Percentiles rank a stretch among this genome's conserved stretches.
phyloP scores from a whole-genome alignment of 2,888 invertebrate genomes.

The Synergus laeviventris region DNA sequence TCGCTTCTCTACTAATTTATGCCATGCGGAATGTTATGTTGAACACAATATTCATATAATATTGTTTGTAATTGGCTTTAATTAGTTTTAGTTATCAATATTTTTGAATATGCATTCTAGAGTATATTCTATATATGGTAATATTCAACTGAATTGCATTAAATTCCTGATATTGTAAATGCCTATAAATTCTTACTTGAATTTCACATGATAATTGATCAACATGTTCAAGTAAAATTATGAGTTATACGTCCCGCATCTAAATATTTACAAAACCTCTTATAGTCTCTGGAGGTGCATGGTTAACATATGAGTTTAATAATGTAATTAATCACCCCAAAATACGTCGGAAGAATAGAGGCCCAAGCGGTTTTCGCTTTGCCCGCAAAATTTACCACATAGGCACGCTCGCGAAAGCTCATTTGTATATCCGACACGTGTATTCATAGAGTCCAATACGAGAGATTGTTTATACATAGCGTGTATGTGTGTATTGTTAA shows the following conservation, averaged over 20 bases:
- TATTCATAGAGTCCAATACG: neutral
- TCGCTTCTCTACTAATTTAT: neutral
- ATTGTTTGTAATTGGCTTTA: neutral
- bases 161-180: no score
- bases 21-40: neutral
- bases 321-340: neutral
- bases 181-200: no score
- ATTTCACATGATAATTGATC: no score
- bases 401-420: neutral
- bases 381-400: neutral
- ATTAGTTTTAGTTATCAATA: neutral
- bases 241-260: neutral
- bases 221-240: neutral
- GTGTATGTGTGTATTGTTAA: slow-evolving; percentile 23
- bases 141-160: no score
- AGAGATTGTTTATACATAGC: neutral
- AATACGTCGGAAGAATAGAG: neutral
- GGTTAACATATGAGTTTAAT: neutral
- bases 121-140: no score
- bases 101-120: no score
- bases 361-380: neutral
- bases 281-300: neutral
- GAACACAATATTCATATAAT: neutral
- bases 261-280: neutral
- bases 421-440: slow-evolving; percentile 15